Percentiles rank a stretch among this genome's conserved stretches.
Evolutionary conservation across 2,797 vertebrate genomes (phyloP).

Genomic region (Sandelia bainsii): DNA sequence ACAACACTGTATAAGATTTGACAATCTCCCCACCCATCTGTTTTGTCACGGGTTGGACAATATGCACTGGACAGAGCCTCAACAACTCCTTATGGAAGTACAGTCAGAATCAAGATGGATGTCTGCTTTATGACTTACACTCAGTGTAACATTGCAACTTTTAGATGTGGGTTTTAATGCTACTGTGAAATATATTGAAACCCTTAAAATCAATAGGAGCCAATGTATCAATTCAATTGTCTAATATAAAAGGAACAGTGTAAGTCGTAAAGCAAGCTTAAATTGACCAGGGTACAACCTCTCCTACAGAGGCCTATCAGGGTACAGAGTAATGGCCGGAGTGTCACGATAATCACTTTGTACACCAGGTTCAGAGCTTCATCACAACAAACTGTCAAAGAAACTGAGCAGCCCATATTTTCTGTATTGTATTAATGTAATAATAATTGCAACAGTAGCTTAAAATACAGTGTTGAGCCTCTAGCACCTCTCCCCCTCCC

Average conservation of each 20-base stretch:
- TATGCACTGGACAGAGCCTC: constrained; percentile 84
- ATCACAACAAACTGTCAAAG: constrained; percentile 37
- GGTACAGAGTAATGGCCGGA: constrained; percentile 81
- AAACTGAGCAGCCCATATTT: constrained; percentile 22
- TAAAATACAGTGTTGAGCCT: not conserved
- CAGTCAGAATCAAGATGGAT: constrained; percentile 84
- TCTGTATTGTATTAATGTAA: constrained; percentile 3
- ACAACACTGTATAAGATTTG: constrained; percentile 22
- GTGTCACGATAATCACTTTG: constrained; percentile 84
- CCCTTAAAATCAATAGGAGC: constrained; percentile 60
- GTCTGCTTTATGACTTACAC: constrained; percentile 86
- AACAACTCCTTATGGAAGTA: constrained; percentile 80
- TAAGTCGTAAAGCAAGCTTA: constrained; percentile 83
- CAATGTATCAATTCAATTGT: constrained; percentile 36
- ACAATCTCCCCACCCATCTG: constrained; percentile 75
- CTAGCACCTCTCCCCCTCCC: constrained; percentile 3
- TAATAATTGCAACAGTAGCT: constrained; percentile 2
- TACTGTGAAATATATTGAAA: constrained; percentile 46
- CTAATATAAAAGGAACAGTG: constrained; percentile 57
- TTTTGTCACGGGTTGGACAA: constrained; percentile 82
- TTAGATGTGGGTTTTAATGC: constrained; percentile 56
- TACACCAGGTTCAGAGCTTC: constrained; percentile 77
- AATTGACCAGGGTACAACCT: constrained; percentile 83
- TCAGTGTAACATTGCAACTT: constrained; percentile 39
- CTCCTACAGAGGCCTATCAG: constrained; percentile 80